A percentile compares a stretch with the other conserved stretches of the same genome.
phyloP scores from a whole-genome alignment of 2,888 invertebrate species.

The Entomobrya multifasciata region DNA sequence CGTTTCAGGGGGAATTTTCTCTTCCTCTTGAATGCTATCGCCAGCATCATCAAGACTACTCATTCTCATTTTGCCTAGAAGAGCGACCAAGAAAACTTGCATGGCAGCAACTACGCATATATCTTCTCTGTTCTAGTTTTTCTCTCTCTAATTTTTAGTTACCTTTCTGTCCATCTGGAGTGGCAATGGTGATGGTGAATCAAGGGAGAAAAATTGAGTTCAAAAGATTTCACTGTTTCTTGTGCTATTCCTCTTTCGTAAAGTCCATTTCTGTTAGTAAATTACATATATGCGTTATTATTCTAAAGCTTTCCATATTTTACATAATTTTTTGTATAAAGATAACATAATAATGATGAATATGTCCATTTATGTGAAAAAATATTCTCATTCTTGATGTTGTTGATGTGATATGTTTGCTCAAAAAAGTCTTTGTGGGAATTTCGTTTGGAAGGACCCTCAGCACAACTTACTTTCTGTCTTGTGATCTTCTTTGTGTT shows the following conservation, averaged over 20 bases:
- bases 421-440: constrained; percentile 4
- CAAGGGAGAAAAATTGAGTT: not conserved
- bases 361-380: not conserved
- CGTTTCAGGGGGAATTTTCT: constrained; percentile 49
- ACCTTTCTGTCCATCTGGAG: constrained; percentile 38
- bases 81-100: too few relatives aligned
- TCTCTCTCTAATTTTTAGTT: constrained; percentile 20
- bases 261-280: not conserved
- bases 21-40: constrained; percentile 57
- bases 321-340: constrained; percentile 10
- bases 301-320: too few relatives aligned
- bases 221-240: constrained; percentile 39
- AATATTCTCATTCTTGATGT: not conserved
- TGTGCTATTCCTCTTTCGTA: not conserved
- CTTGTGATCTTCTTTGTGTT: constrained; percentile 28
- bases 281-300: too few relatives aligned
- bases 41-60: not conserved
- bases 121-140: too few relatives aligned
- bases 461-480: constrained; percentile 4
- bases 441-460: constrained; percentile 28
- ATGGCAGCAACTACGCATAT: too few relatives aligned
- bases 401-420: not conserved
- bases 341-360: not conserved
- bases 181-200: not conserved
- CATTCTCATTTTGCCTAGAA: constrained; percentile 3